phyloP scores from a whole-genome alignment of 2,113 vertebrate genomes.

The Ondatra zibethicus region DNA sequence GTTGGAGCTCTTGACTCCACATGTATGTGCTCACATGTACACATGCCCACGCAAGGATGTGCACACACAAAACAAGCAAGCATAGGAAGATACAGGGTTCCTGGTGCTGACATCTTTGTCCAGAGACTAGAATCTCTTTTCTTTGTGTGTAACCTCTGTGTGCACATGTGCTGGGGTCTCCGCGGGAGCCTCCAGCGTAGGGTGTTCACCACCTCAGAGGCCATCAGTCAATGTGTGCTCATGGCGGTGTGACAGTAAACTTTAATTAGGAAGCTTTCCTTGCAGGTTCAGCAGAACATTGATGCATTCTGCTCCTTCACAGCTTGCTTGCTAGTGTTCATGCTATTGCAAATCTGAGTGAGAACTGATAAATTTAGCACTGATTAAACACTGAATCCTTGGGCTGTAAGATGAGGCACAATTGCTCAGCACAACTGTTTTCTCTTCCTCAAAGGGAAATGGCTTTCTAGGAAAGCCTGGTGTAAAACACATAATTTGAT shows the following conservation, averaged over 20 bases:
- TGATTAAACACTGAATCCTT: conserved; percentile 67
- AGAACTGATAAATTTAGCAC: conserved; percentile 67
- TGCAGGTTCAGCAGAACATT: background rate
- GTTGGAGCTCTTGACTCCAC: background rate
- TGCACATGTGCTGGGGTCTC: background rate
- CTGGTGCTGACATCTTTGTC: background rate
- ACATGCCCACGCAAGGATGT: background rate
- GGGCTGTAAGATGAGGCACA: conserved; percentile 15
- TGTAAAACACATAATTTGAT: background rate
- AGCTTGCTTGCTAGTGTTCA: conserved; percentile 58
- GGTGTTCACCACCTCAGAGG: background rate
- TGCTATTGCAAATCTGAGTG: conserved; percentile 46
- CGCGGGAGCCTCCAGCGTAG: fast-evolving
- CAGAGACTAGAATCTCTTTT: background rate
- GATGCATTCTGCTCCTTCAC: conserved; percentile 37
- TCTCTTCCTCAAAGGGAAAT: background rate
- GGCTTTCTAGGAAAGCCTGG: background rate
- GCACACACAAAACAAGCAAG: background rate
- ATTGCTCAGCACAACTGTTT: conserved; percentile 32
- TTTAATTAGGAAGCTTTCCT: conserved; percentile 57
- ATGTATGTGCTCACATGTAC: background rate
- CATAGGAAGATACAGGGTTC: background rate
- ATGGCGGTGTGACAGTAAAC: background rate
- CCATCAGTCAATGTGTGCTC: background rate
- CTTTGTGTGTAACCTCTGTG: background rate